Evolutionary conservation across 2,888 invertebrate species (phyloP).

Genomic region (Pristionchus fissidentatus): DNA sequence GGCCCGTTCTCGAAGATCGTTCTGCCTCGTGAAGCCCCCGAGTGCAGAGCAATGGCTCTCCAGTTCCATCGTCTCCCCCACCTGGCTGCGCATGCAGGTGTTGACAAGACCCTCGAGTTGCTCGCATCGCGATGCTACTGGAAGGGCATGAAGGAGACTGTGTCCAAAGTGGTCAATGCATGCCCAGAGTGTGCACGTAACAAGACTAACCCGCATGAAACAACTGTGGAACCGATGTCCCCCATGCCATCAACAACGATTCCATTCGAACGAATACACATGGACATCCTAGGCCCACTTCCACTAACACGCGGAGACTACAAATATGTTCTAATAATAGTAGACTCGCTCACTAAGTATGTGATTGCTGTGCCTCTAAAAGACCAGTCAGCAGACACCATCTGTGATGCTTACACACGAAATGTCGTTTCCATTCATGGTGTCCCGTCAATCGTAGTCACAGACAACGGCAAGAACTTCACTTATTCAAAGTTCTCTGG

Average conservation of each 20-base stretch:
- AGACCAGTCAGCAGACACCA: slow-evolving; percentile 34
- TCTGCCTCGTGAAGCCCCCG: slow-evolving; percentile 24
- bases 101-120: slow-evolving; percentile 33
- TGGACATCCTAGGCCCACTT: slow-evolving; percentile 53
- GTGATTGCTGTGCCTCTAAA: slow-evolving; percentile 42
- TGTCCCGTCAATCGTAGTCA: slow-evolving; percentile 42
- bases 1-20: not conserved
- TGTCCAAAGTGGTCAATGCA: not conserved
- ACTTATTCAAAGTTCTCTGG: slow-evolving; percentile 25
- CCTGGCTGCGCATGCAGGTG: slow-evolving; percentile 50
- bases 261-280: slow-evolving; percentile 52
- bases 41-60: slow-evolving; percentile 16
- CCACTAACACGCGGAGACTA: slow-evolving; percentile 50
- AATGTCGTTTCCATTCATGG: slow-evolving; percentile 48
- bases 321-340: slow-evolving; percentile 44
- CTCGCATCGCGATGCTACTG: slow-evolving; percentile 48
- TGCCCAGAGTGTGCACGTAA: slow-evolving; percentile 47
- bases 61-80: slow-evolving; percentile 47
- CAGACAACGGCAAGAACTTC: slow-evolving; percentile 51
- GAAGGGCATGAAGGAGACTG: slow-evolving; percentile 46
- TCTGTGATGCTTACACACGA: not conserved
- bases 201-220: slow-evolving; percentile 48
- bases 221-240: slow-evolving; percentile 47
- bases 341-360: slow-evolving; percentile 50
- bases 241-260: not conserved